Evolutionary conservation across 1,140 invertebrate species (phyloP), one percentile per base, ranked within the genome.

Genomic region (Macrostomum lignano): DNA sequence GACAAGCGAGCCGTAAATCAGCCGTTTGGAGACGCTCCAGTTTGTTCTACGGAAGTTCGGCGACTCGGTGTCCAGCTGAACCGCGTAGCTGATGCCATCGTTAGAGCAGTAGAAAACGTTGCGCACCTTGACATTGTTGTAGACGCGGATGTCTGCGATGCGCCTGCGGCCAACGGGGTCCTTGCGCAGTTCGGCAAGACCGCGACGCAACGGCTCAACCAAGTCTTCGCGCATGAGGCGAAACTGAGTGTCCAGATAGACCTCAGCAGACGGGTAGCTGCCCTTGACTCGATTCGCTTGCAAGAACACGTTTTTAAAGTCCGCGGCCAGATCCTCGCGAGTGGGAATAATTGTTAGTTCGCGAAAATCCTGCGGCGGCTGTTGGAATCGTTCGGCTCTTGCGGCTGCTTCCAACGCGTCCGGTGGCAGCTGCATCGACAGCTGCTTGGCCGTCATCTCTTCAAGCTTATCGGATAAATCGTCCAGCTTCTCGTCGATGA

Each of bases 191-290:
- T 47, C 24, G 17, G 21, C 24, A 23, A 58, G 40, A 17, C 54
- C 51, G 5, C 42, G 32, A 37, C 51, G 35, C 10, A 58, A 21
- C 17, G 52, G 44, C 7, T 21, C 17, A 9, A 51, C 29, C 25
- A 51, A 47, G 40, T 76, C 73, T 54, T 75, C 71, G 5, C 68
- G 46, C 14, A 75, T 46, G 6, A 74, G 48, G n/a, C 69, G 51
- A 44, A 72, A 72, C 37, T 76, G 73, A 1, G 67, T 59, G 42
- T 73, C 69, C 4, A 77, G 47, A 44, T 77, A 76, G 40, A 72
- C 64, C 14, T 69, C 58, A 0, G 64, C 56, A 45, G 62, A 49
- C 7, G 47, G 38, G 44, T 71, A 73, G 0, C 49, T 42, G 5
- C 68, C 68, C 17, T 61, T 39, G 0, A 64, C 44, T 19, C 67